Evolutionary conservation across 2,888 invertebrate species (phyloP), one percentile per base, ranked within the genome.

Genomic region (Nymphalis c-album): DNA sequence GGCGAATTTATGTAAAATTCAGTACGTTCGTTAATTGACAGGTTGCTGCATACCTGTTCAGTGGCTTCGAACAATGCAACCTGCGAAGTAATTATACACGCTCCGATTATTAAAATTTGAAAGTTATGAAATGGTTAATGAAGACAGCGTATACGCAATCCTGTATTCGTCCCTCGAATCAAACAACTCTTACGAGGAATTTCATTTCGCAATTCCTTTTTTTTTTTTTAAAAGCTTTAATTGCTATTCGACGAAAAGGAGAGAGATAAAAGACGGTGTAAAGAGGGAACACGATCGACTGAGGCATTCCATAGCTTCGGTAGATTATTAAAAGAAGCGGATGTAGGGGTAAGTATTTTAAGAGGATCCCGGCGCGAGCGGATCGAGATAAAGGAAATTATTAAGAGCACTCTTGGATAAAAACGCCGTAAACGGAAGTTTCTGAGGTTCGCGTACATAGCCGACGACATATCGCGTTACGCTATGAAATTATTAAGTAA

Each of bases 321-420:
- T 82, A 82, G 84, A 87, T 87, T 91, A 91, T 91, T 91, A 91
- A 90, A 91, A 91, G 92, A 89, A 91, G 86, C 92, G 92, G 92
- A 92, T 91, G 92, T 83, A 80, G 86, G 91, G 91, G 88, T 88
- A 90, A 85, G 92, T 91, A 92, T 92, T 92, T 92, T 92, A 89
- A 91, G 91, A 89, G 90, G 86, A 85, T 87, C 83, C 80, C 86
- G 88, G 81, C 88, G 85, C 84, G 87, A 87, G 90, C 85, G 87
- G 88, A 88, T 87, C 84, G 86, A 81, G 85, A 91, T 91, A 89
- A 90, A 92, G 91, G 91, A 92, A 90, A 91, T 91, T 90, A 91
- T 90, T 84, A 90, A 91, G 91, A 88, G 90, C 90, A 83, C 88
- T 87, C 79, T 76, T 73, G 76, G 78, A 85, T 79, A 81, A 83